phyloP scores from a whole-genome alignment of 2,113 vertebrate genomes.

The Hemicordylus capensis region DNA sequence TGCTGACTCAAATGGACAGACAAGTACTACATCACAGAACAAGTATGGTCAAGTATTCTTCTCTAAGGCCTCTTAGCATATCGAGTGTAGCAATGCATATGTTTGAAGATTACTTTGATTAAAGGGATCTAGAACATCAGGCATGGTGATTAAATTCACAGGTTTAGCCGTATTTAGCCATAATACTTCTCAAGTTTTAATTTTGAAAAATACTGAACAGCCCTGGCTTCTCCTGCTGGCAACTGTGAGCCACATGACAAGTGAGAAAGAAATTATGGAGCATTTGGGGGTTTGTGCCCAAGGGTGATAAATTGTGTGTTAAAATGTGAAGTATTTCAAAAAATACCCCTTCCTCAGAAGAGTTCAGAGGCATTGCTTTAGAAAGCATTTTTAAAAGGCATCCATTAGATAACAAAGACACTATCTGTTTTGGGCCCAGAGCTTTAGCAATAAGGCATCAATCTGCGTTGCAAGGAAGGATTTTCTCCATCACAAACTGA shows the following conservation, averaged over 20 bases:
- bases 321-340: background rate
- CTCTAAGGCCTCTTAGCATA: background rate
- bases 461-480: background rate
- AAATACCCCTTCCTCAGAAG: background rate
- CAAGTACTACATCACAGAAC: background rate
- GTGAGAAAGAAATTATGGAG: background rate
- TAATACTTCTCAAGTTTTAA: background rate
- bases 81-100: background rate
- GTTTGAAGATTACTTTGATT: slow-evolving; percentile 2
- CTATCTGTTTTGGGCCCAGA: background rate
- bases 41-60: background rate
- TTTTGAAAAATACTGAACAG: background rate
- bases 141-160: background rate
- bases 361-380: background rate
- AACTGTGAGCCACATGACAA: background rate
- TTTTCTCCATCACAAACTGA: background rate
- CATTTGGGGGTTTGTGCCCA: background rate
- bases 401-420: background rate
- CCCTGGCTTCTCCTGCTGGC: background rate
- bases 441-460: background rate
- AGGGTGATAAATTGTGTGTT: background rate
- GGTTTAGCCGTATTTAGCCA: background rate
- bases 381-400: background rate
- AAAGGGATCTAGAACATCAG: background rate
- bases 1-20: background rate